These are phyloP conservation scores for Neelides folsomi DNA, from an alignment of 2,888 invertebrate species.

Conservation along the genomic window DNA sequence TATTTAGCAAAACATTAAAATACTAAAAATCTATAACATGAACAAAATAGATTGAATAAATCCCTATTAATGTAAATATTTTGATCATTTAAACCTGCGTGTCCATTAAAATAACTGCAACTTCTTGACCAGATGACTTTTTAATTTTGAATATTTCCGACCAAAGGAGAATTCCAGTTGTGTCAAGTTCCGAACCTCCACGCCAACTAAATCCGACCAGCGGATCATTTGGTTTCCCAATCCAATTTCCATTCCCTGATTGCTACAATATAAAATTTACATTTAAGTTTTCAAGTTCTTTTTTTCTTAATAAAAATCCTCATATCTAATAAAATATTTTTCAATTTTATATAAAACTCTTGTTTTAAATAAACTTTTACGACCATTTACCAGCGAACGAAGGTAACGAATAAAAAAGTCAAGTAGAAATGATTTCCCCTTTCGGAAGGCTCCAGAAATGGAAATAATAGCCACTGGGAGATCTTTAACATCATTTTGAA, in stretches of 20 bases:
- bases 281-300: no score
- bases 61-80: no score
- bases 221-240: constrained; percentile 69
- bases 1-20: no score
- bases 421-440: constrained; percentile 93
- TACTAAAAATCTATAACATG: no score
- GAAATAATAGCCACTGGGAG: constrained; percentile 81
- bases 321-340: no score
- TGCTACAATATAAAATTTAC: no score
- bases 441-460: constrained; percentile 95
- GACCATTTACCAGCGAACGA: constrained; percentile 56
- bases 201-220: constrained; percentile 87
- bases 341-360: background rate
- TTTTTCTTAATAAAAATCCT: no score
- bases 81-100: constrained; percentile 43
- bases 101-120: constrained; percentile 45
- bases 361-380: background rate
- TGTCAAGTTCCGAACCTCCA: constrained; percentile 87
- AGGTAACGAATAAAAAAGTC: constrained; percentile 94
- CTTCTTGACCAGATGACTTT: constrained; percentile 38
- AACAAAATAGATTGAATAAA: no score
- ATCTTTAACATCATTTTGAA: constrained; percentile 65
- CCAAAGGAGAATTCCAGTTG: constrained; percentile 94
- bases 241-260: constrained; percentile 48
- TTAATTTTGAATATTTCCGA: constrained; percentile 71